Conservation (phyloP, 2,113 vertebrate species). For the Phalacrocorax aristotelis region DNA sequence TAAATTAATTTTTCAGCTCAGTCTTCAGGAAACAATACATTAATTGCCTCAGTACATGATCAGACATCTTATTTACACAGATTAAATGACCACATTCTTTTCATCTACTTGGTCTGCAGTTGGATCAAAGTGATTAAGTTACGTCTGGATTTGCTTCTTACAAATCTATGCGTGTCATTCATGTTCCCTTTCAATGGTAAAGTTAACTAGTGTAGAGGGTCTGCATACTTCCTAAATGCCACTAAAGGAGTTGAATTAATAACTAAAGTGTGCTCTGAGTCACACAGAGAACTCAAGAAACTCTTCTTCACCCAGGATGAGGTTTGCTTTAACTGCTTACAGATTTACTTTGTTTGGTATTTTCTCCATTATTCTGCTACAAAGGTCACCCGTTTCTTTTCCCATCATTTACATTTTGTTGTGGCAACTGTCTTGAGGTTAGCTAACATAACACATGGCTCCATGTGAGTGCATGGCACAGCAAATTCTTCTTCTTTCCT, state of each 20-base stretch:
- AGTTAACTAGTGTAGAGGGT: neutral
- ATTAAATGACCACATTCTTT: conserved; percentile 5
- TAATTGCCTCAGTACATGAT: conserved; percentile 2
- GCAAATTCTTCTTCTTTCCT: conserved; percentile 1
- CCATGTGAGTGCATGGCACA: neutral
- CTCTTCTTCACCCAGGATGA: neutral
- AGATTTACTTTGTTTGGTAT: conserved; percentile 16
- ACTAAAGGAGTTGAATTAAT: neutral
- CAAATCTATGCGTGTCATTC: neutral
- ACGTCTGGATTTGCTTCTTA: neutral
- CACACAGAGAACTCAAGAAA: conserved; percentile 3
- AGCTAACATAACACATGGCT: neutral
- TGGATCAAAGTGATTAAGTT: conserved; percentile 15
- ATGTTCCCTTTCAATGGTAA: neutral
- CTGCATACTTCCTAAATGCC: neutral
- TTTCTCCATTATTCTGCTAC: neutral
- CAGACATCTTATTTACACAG: neutral
- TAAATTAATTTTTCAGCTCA: conserved; percentile 28
- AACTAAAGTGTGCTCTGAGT: neutral
- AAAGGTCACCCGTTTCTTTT: neutral
- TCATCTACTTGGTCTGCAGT: neutral
- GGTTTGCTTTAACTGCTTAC: conserved; percentile 1
- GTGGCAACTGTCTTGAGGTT: neutral
- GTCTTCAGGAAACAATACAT: neutral
- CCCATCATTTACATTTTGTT: neutral